These are phyloP conservation scores for Aphrocallistes beatrix DNA, from an alignment of 37 sponge, comb jelly and placozoan species.

Conservation along the genomic window DNA sequence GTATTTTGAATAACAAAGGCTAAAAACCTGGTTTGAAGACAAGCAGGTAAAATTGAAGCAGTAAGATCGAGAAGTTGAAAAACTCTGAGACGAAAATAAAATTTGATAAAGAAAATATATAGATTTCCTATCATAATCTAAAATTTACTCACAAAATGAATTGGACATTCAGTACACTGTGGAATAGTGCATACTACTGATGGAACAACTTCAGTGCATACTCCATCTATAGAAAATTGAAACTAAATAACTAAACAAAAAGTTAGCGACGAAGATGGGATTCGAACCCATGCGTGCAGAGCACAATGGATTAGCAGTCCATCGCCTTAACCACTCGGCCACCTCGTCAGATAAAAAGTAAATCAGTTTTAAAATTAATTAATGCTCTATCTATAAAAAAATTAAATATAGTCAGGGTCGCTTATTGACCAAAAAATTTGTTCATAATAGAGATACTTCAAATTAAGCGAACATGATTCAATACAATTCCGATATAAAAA, in stretches of 20 bases:
- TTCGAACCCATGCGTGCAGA: conserved; percentile 44
- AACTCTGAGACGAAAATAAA: background rate
- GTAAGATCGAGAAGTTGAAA: background rate
- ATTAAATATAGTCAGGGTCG: too few relatives aligned
- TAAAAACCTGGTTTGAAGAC: background rate
- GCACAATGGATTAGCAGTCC: conserved; percentile 46
- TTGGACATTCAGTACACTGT: background rate
- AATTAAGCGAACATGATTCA: too few relatives aligned
- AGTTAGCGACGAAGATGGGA: conserved; percentile 47
- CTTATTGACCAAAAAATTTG: too few relatives aligned
- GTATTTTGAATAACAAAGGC: background rate
- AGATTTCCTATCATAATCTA: background rate
- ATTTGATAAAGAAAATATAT: background rate
- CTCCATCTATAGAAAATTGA: background rate
- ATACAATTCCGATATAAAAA: too few relatives aligned
- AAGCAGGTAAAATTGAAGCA: background rate
- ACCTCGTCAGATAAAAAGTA: conserved; percentile 25
- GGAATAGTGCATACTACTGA: background rate
- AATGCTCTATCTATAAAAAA: too few relatives aligned
- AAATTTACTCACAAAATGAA: background rate
- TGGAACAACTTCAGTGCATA: background rate
- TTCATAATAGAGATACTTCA: too few relatives aligned
- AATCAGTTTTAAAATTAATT: too few relatives aligned
- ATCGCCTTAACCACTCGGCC: conserved; percentile 44
- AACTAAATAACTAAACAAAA: conserved; percentile 18